phyloP scores from a whole-genome alignment of 23 tunicate genomes.

The Ciona savignyi region DNA sequence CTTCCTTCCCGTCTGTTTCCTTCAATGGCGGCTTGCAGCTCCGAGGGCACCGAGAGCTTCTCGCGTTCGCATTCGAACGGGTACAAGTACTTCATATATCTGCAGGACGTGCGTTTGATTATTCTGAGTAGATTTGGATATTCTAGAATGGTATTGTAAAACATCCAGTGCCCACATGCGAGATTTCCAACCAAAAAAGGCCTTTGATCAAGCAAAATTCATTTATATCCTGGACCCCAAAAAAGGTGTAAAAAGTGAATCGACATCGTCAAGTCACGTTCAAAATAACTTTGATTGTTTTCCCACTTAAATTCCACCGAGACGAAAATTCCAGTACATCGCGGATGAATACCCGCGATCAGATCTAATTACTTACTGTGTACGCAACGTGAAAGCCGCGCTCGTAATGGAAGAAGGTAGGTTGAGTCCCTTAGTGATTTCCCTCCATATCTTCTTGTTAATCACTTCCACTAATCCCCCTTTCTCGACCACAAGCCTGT shows the following conservation, averaged over 20 bases:
- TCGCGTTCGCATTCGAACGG: conserved; percentile 97
- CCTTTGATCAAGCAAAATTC: too few relatives aligned
- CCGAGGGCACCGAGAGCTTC: conserved; percentile 74
- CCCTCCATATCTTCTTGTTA: conserved; percentile 98
- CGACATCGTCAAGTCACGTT: too few relatives aligned
- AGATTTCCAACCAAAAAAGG: too few relatives aligned
- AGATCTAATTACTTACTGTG: conserved; percentile 71
- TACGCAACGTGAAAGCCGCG: conserved; percentile 95
- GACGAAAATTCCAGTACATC: too few relatives aligned
- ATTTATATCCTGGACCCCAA: too few relatives aligned
- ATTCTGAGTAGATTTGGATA: too few relatives aligned
- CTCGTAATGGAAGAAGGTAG: conserved; percentile 96
- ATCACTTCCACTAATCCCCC: conserved; percentile 99
- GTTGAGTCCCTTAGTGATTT: conserved; percentile 95
- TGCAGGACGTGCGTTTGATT: conserved; percentile 8
- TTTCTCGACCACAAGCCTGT: conserved; percentile 91
- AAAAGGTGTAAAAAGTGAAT: too few relatives aligned
- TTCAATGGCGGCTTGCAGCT: conserved; percentile 97
- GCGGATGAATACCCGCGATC: neutral
- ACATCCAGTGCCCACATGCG: too few relatives aligned
- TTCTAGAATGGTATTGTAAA: too few relatives aligned
- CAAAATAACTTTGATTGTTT: too few relatives aligned
- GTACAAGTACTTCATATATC: conserved; percentile 98
- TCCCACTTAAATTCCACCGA: too few relatives aligned
- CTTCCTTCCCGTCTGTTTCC: conserved; percentile 98